Percentiles rank a stretch among this genome's conserved stretches.
Conservation (phyloP, 1,140 invertebrate species). For the Bombus picipes region DNA sequence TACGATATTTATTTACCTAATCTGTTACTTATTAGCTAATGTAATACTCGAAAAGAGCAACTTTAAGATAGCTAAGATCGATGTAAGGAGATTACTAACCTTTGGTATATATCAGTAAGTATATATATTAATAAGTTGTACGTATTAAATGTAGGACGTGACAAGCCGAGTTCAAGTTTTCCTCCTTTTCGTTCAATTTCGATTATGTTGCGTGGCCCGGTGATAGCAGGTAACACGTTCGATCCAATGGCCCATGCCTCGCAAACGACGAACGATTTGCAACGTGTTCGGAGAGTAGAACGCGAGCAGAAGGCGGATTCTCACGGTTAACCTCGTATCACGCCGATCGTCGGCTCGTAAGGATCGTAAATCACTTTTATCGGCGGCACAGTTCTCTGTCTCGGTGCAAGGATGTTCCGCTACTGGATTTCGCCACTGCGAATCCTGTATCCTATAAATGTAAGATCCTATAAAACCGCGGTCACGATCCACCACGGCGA, state of each 20-base stretch:
- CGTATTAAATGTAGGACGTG: too few species aligned
- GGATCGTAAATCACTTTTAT: conserved; percentile 7
- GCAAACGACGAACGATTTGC: rapidly evolving
- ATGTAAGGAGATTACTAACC: neutral
- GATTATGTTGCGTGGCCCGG: neutral
- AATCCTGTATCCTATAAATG: neutral
- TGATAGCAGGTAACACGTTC: neutral
- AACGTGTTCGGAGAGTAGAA: neutral
- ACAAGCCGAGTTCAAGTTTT: neutral
- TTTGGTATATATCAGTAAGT: neutral
- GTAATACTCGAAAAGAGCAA: too few species aligned
- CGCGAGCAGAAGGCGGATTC: neutral
- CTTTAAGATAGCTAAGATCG: too few species aligned
- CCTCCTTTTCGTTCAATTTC: neutral
- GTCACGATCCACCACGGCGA: neutral
- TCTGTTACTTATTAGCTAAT: too few species aligned
- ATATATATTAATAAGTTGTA: too few species aligned
- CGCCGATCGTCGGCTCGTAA: neutral
- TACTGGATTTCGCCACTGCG: neutral
- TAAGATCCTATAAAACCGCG: neutral
- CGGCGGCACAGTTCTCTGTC: neutral
- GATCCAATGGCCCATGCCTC: neutral
- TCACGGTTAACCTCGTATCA: neutral
- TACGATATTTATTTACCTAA: too few species aligned
- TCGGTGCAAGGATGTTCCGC: neutral